Conservation (phyloP, 2,797 vertebrate genomes). For the Vireo griseus region DNA sequence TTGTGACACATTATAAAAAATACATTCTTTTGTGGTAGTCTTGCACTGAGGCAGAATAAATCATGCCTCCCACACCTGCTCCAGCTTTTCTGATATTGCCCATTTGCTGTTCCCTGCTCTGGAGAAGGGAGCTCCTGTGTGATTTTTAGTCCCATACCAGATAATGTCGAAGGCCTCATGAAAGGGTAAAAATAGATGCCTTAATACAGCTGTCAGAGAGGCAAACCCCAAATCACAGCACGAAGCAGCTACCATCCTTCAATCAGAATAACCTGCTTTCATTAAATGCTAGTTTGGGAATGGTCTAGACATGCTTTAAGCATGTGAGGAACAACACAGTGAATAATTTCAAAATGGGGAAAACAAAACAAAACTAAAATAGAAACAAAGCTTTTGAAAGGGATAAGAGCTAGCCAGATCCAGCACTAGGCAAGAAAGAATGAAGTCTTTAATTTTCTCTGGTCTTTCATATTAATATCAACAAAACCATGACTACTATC, state of each 20-base stretch:
- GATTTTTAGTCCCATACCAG: background rate
- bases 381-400: background rate
- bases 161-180: background rate
- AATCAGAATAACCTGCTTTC: conserved; percentile 43
- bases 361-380: background rate
- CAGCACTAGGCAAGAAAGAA: background rate
- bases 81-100: background rate
- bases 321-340: background rate
- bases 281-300: background rate
- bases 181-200: conserved; percentile 19
- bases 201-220: conserved; percentile 12
- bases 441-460: background rate
- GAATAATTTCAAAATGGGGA: background rate
- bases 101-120: background rate
- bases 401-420: background rate
- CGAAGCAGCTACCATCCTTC: background rate
- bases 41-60: conserved; percentile 11
- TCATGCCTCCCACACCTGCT: conserved; percentile 21
- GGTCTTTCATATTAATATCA: background rate
- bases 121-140: background rate
- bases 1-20: conserved; percentile 60
- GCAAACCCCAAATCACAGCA: background rate
- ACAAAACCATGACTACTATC: background rate
- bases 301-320: background rate
- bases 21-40: conserved; percentile 39